A percentile compares a stretch with the other conserved stretches of the same genome.
These are phyloP conservation scores for Bos indicus DNA, from an alignment of 2,113 vertebrate genomes.

Conservation along the genomic window DNA sequence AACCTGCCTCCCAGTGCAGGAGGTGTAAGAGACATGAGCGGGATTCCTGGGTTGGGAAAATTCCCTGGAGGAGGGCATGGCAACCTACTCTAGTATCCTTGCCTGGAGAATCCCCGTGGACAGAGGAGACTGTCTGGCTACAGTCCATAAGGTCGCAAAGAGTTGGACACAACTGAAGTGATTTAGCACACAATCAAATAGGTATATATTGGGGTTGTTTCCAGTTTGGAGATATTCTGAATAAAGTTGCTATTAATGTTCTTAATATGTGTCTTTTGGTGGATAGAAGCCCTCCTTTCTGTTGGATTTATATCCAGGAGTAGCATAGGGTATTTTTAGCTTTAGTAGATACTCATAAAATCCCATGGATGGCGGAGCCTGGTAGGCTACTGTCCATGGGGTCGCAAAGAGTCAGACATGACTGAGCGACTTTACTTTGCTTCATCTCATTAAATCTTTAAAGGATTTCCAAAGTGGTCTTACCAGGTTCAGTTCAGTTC, in stretches of 20 bases:
- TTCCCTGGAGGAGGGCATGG: neutral
- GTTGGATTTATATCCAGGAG: neutral
- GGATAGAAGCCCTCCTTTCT: neutral
- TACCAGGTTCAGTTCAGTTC: neutral
- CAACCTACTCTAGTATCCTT: neutral
- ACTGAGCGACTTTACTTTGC: too few relatives aligned
- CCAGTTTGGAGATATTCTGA: neutral
- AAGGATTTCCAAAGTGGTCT: neutral
- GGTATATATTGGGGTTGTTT: neutral
- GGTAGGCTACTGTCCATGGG: too few relatives aligned
- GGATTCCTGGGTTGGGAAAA: neutral
- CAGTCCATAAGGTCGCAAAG: rapidly evolving
- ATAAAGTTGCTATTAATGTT: neutral
- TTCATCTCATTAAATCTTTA: neutral
- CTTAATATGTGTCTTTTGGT: neutral
- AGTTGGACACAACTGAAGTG: neutral
- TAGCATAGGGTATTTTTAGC: neutral
- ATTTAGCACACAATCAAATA: neutral
- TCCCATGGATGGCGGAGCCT: too few relatives aligned
- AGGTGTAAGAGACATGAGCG: neutral
- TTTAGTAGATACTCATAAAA: neutral
- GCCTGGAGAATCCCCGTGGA: neutral
- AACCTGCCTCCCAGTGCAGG: neutral
- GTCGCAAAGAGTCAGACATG: too few relatives aligned
- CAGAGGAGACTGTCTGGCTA: neutral